Evolutionary conservation across 2,888 invertebrate genomes (phyloP), one percentile per base, ranked within the genome.

Genomic region (Lydus trimaculatus): DNA sequence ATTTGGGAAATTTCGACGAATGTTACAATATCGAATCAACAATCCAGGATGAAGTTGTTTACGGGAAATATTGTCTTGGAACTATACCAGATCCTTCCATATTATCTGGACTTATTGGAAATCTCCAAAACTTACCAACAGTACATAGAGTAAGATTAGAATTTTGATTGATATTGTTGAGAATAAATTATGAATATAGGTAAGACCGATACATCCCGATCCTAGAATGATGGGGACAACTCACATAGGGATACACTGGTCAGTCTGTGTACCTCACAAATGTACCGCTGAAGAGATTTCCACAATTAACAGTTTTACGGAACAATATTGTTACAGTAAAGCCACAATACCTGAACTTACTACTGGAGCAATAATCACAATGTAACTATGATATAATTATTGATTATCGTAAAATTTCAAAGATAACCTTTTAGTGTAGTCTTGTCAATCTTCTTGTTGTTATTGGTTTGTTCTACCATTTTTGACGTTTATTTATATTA

Each of bases 1-100:
- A 69, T 43, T 66, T 67, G 4, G 66, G 66, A 43, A 63, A 61
- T 59, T 70, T 67, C 28, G 70, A 70, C n/a, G 67, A 70, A 31
- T 70, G 70, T 56, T 65, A 64, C 20, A 58, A 25, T 11, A 64
- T 70, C 20, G 31, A 58, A 31, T 13, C 20, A 4, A 61, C 8
- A 13, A 23, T 9, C 4, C 0, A 9, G 2, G n/a, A 62, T 39
- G 65, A 61, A 28, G 25, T 31, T 15, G 25, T 67, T 7, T 62
- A 65, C 43, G 67, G 70, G 25, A 70, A 70, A 23, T 70, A 67
- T 39, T 70, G 70, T 39, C 20, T 70, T 0, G 62, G 66, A 7
- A 70, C 63, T 1, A 17, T 39, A n/a, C n/a, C 4, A 4, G 28
- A 28, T n/a, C n/a, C n/a, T 28, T 28, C 4, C 2, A 28, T 28